Evolutionary conservation across 2,797 vertebrate genomes (phyloP).

Genomic region (Poecilia wingei): DNA sequence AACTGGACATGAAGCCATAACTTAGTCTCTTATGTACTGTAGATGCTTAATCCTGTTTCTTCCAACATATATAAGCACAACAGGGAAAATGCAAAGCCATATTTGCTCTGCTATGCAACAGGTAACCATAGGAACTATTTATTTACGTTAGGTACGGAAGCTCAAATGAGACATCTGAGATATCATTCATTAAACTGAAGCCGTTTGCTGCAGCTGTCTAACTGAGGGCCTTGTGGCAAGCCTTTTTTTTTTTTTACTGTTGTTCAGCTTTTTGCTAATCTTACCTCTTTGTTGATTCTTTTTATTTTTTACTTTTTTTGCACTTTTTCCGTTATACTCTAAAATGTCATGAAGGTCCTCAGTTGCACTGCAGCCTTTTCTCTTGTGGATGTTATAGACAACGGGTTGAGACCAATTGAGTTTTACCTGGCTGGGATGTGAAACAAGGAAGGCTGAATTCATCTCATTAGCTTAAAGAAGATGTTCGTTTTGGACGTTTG

Average conservation of each 20-base stretch:
- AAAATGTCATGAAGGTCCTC: not conserved
- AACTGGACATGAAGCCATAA: not conserved
- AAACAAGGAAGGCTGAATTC: not conserved
- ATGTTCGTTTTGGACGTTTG: not conserved
- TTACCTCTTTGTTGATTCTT: constrained; percentile 1
- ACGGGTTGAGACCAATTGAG: not conserved
- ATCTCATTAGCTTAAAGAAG: not conserved
- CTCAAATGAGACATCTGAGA: not conserved
- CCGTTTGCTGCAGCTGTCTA: not conserved
- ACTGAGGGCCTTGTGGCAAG: not conserved
- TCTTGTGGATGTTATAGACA: constrained; percentile 8
- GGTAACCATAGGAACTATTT: not conserved
- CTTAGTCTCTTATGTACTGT: not conserved
- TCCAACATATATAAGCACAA: not conserved
- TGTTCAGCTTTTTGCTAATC: constrained; percentile 1
- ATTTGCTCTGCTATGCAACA: not conserved
- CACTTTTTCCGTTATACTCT: constrained; percentile 1
- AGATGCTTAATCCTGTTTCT: not conserved
- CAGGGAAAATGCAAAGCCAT: not conserved
- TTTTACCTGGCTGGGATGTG: not conserved
- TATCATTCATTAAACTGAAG: not conserved
- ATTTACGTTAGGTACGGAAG: not conserved
- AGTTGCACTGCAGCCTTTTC: not conserved
- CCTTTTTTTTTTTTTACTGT: not conserved
- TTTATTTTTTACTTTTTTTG: not conserved